A percentile compares a stretch with the other conserved stretches of the same genome.
Conservation (phyloP, 2,113 vertebrate genomes). For the Pontoporia blainvillei region DNA sequence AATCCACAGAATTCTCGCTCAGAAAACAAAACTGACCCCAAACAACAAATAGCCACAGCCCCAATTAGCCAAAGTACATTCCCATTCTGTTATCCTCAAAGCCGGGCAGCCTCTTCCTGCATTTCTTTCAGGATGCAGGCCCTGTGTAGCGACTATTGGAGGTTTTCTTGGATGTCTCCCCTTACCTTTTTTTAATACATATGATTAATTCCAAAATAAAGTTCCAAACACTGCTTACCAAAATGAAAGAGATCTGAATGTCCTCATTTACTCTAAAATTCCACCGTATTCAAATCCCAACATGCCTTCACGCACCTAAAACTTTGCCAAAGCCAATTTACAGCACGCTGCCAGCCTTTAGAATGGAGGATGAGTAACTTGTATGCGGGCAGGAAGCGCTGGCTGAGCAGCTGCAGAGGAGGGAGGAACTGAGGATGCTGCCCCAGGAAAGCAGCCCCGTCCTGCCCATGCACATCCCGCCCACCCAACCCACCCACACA, state of each 20-base stretch:
- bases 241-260: not conserved
- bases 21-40: not conserved
- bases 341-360: not conserved
- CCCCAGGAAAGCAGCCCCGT: not conserved
- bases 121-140: not conserved
- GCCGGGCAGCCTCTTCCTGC: not conserved
- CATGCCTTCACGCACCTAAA: not conserved
- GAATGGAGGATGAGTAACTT: conserved; percentile 39
- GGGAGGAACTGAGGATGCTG: not conserved
- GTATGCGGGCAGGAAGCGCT: not conserved
- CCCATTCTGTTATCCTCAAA: not conserved
- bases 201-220: not conserved
- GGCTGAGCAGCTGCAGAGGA: not conserved
- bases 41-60: not conserved
- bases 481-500: not conserved
- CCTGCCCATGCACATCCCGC: not conserved
- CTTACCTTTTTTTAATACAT: not conserved
- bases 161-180: not conserved
- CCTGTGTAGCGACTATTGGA: not conserved
- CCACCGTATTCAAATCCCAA: not conserved
- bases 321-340: not conserved
- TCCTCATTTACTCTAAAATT: not conserved
- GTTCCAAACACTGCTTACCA: not conserved
- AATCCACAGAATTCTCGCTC: not conserved
- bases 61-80: not conserved